A percentile compares a stretch with the other conserved stretches of the same genome.
phyloP scores from a whole-genome alignment of 1,140 invertebrate genomes.

The Microplitis mediator region DNA sequence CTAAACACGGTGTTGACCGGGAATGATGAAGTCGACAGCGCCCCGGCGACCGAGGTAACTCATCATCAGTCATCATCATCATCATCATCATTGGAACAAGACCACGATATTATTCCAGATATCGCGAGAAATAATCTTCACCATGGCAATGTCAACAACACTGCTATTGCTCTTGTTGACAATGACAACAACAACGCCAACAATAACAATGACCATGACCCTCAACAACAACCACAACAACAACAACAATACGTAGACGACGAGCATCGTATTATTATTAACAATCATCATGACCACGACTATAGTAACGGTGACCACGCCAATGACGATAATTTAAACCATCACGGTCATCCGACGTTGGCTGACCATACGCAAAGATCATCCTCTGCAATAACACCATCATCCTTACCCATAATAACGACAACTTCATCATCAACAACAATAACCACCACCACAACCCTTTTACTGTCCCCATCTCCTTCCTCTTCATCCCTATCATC shows the following conservation, averaged over 20 bases:
- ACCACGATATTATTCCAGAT: constrained; percentile 8
- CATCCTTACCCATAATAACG: not conserved
- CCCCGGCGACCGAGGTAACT: constrained; percentile 49
- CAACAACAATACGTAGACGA: too few species aligned
- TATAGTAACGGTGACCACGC: constrained; percentile 24
- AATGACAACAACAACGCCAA: constrained; percentile 30
- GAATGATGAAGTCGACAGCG: constrained; percentile 38
- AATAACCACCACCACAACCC: not conserved
- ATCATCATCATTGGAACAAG: not conserved
- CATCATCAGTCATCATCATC: not conserved
- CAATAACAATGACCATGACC: constrained; percentile 22
- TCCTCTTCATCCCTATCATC: not conserved
- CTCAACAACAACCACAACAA: too few species aligned
- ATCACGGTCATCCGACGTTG: constrained; percentile 11
- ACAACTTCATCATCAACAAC: not conserved
- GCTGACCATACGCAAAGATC: not conserved
- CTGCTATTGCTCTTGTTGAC: not conserved
- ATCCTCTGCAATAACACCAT: not conserved
- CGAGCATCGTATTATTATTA: too few species aligned
- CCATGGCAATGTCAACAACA: not conserved
- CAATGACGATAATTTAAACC: constrained; percentile 8
- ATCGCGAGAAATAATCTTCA: not conserved
- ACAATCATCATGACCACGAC: too few species aligned
- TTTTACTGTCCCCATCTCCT: not conserved
- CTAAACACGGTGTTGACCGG: constrained; percentile 39